Base-by-base conservation (phyloP, 1,140 invertebrate species). In the Caenorhabditis remanei region DNA sequence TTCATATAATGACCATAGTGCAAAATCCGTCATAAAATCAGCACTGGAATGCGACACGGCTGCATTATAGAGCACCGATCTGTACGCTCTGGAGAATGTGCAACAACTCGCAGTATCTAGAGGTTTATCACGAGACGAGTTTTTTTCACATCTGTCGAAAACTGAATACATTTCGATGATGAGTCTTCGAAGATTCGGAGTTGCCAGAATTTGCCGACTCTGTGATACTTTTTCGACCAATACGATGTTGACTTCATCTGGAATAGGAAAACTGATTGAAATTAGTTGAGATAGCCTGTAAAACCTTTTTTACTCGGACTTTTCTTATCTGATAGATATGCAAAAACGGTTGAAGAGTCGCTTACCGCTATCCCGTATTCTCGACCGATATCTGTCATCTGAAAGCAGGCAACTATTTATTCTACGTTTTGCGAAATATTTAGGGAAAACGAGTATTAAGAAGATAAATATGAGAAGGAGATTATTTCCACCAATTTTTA, bases 21-120 rank as follows among this genome's bases (percentile, higher is more conserved):
- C 71, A 24, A 79, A 79, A 24, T 79, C 71, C 21, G 71, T 79
- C 71, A 79, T 79, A n/a, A 79, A 79, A 50, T 79, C 71, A 6
- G 46, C 24, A 50, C 71, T 53, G 8, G 46, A 14, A 24, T 79
- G 71, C 7, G 71, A 48, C 7, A 79, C 46, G 4, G 71, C 71
- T 14, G 71, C 71, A 50, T 79, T 79, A 21, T 50, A 79, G 46
- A 79, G 71, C n/a, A 79, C 71, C 7, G 71, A 79, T 43, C 71
- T 13, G 13, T 79, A 79, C 11, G 71, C 43, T 43, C 71, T 46
- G 13, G 71, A 79, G n/a, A 79, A 79, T 50, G 71, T 46, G 46
- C 71, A 79, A 24, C 46, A 79, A 24, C n/a, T 53, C 16, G 43
- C 11, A 6, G 71, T 79, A n/a, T 79, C 71, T 4, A 79, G 46